Conservation (phyloP, 2,888 invertebrate genomes). For the Notodonta dromedarius region DNA sequence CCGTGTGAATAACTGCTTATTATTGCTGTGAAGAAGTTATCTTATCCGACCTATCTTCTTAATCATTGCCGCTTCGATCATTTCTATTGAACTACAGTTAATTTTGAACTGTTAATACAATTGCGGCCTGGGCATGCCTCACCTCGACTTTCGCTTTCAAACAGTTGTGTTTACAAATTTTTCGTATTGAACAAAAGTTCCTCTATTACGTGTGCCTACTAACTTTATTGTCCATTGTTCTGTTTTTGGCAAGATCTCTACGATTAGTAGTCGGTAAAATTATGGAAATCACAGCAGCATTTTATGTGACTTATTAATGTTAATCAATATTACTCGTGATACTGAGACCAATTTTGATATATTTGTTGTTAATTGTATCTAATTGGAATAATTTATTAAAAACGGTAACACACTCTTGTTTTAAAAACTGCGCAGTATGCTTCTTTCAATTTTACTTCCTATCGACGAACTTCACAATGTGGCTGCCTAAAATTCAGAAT, state of each 20-base stretch:
- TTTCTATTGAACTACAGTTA: no score
- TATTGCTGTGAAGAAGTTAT: no score
- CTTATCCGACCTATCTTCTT: no score
- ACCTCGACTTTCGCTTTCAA: neutral
- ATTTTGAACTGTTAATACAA: no score
- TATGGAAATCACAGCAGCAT: neutral
- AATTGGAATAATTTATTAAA: no score
- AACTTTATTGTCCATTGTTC: neutral
- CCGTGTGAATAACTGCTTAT: no score
- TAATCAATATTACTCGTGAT: neutral
- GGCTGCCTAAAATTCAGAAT: constrained; percentile 6
- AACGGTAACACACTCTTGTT: no score
- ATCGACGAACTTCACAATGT: neutral
- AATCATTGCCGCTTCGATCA: no score
- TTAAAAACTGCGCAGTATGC: no score
- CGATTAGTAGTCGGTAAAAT: no score
- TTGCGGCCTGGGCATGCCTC: neutral
- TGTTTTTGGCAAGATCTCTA: neutral
- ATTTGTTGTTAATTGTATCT: no score
- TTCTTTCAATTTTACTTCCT: neutral
- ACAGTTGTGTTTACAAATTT: neutral
- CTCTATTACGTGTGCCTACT: neutral
- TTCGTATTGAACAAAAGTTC: neutral
- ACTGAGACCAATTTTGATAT: no score
- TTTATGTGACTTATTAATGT: neutral